Conservation (phyloP, 2,888 invertebrate species). For the Dusona sp. region DNA sequence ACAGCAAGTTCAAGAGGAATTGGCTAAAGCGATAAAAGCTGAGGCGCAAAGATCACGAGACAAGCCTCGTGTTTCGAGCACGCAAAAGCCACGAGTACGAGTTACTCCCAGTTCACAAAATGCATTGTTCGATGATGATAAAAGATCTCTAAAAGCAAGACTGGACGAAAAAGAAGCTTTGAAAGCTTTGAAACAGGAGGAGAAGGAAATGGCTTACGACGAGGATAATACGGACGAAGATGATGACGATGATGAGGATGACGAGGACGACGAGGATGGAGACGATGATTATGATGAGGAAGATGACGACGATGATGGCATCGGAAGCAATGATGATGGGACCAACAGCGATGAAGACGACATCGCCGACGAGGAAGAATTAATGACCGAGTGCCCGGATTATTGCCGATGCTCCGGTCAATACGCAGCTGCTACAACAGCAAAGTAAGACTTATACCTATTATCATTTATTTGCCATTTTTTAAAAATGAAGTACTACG, state of each 20-base stretch:
- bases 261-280: slow-evolving; percentile 60
- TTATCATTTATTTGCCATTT: slow-evolving; percentile 14
- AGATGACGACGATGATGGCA: slow-evolving; percentile 74
- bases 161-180: slow-evolving; percentile 69
- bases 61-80: slow-evolving; percentile 54
- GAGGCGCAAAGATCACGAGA: slow-evolving; percentile 73
- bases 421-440: slow-evolving; percentile 79
- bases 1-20: slow-evolving; percentile 78
- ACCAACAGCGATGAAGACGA: slow-evolving; percentile 72
- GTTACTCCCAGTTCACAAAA: slow-evolving; percentile 16
- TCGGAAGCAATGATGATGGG: slow-evolving; percentile 72
- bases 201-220: slow-evolving; percentile 67
- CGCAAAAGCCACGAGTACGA: slow-evolving; percentile 38
- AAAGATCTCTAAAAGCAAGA: slow-evolving; percentile 34
- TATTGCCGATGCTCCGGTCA: slow-evolving; percentile 80
- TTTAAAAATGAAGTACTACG: neutral
- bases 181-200: slow-evolving; percentile 76
- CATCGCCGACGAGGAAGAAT: slow-evolving; percentile 77
- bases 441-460: slow-evolving; percentile 77
- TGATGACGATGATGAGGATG: slow-evolving; percentile 22
- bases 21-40: slow-evolving; percentile 78
- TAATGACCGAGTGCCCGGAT: slow-evolving; percentile 79
- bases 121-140: slow-evolving; percentile 9
- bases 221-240: slow-evolving; percentile 54
- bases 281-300: slow-evolving; percentile 74